Evolutionary conservation across 2,888 invertebrate genomes (phyloP).

Genomic region (Leptura quadrifasciata): DNA sequence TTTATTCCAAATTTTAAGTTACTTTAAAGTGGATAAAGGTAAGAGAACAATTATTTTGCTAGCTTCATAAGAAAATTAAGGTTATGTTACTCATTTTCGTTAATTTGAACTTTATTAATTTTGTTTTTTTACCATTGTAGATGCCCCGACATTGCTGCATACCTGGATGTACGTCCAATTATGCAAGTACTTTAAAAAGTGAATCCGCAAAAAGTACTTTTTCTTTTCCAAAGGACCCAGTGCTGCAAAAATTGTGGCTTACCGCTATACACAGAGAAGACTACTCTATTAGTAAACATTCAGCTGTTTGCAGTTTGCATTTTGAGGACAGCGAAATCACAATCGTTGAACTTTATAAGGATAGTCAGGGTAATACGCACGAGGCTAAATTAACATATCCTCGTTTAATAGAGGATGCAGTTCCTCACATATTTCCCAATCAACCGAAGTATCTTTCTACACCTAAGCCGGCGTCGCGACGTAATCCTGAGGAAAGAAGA

Average conservation of each 20-base stretch:
- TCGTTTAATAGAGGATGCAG: constrained; percentile 4
- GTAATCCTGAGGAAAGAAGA: no score
- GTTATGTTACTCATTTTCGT: no score
- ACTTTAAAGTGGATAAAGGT: no score
- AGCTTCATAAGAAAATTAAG: no score
- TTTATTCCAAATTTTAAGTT: no score
- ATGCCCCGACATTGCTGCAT: constrained; percentile 12
- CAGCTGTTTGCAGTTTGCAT: background rate
- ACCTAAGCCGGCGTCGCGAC: no score
- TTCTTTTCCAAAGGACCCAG: constrained; percentile 8
- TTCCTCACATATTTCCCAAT: no score
- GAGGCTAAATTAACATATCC: no score
- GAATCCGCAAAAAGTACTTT: background rate
- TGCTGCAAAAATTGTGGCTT: constrained; percentile 15
- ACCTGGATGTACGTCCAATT: constrained; percentile 7
- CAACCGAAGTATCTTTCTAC: no score
- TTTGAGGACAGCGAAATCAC: constrained; percentile 10
- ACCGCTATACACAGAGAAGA: no score
- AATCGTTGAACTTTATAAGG: background rate
- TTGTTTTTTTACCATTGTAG: background rate
- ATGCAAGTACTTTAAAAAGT: constrained; percentile 6
- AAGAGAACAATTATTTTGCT: no score
- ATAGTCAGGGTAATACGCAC: constrained; percentile 8
- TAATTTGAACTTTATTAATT: background rate
- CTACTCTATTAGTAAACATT: no score